These are phyloP conservation scores for Sebastes matsubarae DNA, from an alignment of 2,797 vertebrate species.

Conservation along the genomic window DNA sequence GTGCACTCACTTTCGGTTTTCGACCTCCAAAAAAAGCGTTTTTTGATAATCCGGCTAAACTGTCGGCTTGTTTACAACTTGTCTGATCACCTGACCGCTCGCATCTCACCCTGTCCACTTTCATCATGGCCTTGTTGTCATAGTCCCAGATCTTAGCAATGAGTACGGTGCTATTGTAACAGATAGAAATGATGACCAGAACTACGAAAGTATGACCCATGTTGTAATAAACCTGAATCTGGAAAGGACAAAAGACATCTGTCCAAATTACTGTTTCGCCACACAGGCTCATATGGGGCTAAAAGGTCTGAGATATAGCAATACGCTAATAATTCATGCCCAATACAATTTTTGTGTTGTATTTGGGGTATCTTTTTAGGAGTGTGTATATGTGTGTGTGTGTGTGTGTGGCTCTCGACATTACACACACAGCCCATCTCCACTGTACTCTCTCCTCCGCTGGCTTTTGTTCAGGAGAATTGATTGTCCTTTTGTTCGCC, in stretches of 20 bases:
- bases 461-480: slow-evolving; percentile 73
- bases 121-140: background rate
- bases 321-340: background rate
- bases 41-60: background rate
- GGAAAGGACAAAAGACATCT: background rate
- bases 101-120: background rate
- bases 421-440: slow-evolving; percentile 42
- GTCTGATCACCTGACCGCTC: background rate
- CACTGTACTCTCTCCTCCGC: slow-evolving; percentile 31
- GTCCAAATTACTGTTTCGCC: background rate
- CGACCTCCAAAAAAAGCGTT: background rate
- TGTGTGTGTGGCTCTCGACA: background rate
- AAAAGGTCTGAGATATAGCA: background rate
- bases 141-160: background rate
- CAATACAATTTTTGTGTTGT: background rate
- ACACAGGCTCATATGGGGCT: background rate
- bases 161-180: background rate
- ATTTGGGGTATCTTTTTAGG: background rate
- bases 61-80: background rate
- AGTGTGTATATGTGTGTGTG: background rate
- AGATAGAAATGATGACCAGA: background rate
- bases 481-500: slow-evolving; percentile 74
- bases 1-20: background rate
- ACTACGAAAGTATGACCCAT: background rate
- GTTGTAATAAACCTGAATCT: background rate